phyloP scores from a whole-genome alignment of 2,797 vertebrate species.

The Hipposideros larvatus region DNA sequence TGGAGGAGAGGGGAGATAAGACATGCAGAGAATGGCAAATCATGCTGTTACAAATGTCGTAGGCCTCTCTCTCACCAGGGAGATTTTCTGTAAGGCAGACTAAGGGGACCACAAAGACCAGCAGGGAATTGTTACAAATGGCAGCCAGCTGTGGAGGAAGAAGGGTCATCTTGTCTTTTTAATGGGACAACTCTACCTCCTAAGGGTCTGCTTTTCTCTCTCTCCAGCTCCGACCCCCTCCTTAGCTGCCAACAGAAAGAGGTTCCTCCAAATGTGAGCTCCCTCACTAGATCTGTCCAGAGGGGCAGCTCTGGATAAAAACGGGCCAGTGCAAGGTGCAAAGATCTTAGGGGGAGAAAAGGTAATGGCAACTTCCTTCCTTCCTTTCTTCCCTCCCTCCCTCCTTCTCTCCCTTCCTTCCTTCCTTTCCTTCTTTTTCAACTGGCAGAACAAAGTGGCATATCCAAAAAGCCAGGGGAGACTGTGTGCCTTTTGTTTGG shows the following conservation, averaged over 20 bases:
- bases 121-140: neutral
- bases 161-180: neutral
- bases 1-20: neutral
- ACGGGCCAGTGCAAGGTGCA: neutral
- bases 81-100: neutral
- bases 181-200: neutral
- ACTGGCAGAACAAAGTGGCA: conserved; percentile 23
- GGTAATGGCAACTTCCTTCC: neutral
- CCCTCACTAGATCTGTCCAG: neutral
- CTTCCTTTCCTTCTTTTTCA: neutral
- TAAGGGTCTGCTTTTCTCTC: neutral
- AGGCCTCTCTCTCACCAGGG: neutral
- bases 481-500: neutral
- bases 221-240: neutral
- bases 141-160: neutral
- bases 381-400: neutral
- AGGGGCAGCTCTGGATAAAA: neutral
- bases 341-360: neutral
- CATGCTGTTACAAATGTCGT: neutral
- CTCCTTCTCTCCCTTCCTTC: too few species aligned
- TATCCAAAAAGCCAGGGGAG: neutral
- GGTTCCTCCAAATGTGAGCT: neutral
- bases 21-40: neutral
- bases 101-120: neutral
- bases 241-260: neutral